phyloP scores from a whole-genome alignment of 2,797 vertebrate species.

The Anniella stebbinsi region DNA sequence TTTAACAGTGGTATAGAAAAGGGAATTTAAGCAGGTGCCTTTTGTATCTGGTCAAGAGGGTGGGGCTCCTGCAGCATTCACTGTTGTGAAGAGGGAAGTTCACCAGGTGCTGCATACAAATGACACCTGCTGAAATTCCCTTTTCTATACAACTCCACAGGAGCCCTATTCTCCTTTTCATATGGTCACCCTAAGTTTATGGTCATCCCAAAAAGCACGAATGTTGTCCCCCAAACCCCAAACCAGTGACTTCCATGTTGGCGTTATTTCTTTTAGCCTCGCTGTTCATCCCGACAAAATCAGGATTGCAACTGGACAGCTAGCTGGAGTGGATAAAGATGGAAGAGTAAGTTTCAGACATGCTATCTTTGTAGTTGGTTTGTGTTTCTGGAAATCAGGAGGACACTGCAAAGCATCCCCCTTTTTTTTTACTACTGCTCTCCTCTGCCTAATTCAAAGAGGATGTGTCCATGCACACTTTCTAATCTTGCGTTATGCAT shows the following conservation, averaged over 20 bases:
- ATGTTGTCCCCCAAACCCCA: slow-evolving; percentile 33
- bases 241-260: slow-evolving; percentile 65
- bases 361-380: slow-evolving; percentile 57
- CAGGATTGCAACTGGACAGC: slow-evolving; percentile 97
- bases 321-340: slow-evolving; percentile 98
- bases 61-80: too few species aligned
- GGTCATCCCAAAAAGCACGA: slow-evolving; percentile 59
- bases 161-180: too few species aligned
- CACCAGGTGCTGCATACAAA: too few species aligned
- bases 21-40: too few species aligned
- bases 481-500: background rate
- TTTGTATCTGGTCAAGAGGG: too few species aligned
- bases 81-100: too few species aligned
- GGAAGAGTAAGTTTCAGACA: slow-evolving; percentile 89
- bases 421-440: slow-evolving; percentile 8
- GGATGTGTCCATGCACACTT: slow-evolving; percentile 31
- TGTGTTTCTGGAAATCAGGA: slow-evolving; percentile 63
- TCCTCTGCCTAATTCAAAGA: slow-evolving; percentile 31
- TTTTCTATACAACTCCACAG: too few species aligned
- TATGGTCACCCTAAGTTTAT: background rate
- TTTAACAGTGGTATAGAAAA: too few species aligned
- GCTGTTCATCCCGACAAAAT: slow-evolving; percentile 98
- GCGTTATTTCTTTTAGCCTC: slow-evolving; percentile 83
- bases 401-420: slow-evolving; percentile 2
- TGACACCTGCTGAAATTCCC: too few species aligned